Percentiles rank a stretch among this genome's conserved stretches.
phyloP scores from a whole-genome alignment of 1,140 invertebrate species.

The Apis laboriosa region DNA sequence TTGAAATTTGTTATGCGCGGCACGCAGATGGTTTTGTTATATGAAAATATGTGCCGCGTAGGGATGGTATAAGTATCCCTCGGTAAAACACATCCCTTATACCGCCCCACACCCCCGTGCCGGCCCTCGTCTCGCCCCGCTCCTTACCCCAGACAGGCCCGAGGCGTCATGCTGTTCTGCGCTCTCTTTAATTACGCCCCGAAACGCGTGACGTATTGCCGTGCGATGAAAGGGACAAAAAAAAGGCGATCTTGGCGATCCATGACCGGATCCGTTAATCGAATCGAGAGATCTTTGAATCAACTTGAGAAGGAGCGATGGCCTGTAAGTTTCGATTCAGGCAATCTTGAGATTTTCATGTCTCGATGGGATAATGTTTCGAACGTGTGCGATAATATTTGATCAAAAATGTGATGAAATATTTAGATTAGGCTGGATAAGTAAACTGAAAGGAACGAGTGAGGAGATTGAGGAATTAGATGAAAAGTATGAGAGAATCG shows the following conservation, averaged over 20 bases:
- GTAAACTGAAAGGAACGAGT: too few relatives aligned
- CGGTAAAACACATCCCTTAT: conserved; percentile 80
- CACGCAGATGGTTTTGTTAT: conserved; percentile 82
- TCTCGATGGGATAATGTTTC: too few relatives aligned
- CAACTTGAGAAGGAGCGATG: background rate
- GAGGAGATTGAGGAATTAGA: too few relatives aligned
- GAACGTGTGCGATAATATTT: too few relatives aligned
- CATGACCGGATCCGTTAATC: conserved; percentile 46
- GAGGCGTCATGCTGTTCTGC: conserved; percentile 79
- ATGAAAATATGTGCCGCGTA: conserved; percentile 82
- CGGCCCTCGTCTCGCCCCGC: conserved; percentile 59
- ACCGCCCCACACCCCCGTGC: conserved; percentile 64
- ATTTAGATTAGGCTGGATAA: too few relatives aligned
- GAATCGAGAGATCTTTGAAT: conserved; percentile 12
- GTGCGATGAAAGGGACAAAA: conserved; percentile 65
- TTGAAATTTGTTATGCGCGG: conserved; percentile 81
- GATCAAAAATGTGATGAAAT: too few relatives aligned
- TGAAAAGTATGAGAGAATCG: too few relatives aligned
- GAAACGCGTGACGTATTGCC: conserved; percentile 76
- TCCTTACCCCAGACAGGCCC: conserved; percentile 70
- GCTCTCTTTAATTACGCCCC: conserved; percentile 80
- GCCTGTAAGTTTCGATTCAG: too few relatives aligned
- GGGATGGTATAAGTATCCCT: conserved; percentile 80
- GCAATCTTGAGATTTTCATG: too few relatives aligned
- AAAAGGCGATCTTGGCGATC: conserved; percentile 58